Base-by-base conservation (phyloP, 92 coral and sea anemone species). In the Palythoa heliodiscus region DNA sequence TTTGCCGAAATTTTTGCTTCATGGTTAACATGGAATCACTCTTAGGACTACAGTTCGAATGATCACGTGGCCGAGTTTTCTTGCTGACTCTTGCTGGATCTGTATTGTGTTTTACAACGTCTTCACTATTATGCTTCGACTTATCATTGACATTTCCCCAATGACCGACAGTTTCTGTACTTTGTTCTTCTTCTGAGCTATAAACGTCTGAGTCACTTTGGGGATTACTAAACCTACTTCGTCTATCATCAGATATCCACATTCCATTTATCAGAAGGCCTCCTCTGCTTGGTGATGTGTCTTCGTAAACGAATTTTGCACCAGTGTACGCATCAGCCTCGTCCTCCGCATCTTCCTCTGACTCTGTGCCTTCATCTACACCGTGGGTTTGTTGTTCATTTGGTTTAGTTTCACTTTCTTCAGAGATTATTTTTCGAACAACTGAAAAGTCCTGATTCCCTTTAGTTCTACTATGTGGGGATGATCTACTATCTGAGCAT, bases 181-280 rank as follows among this genome's bases (percentile, higher is more conserved):
- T 38, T 43, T 20, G 69, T 58, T 96, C 93, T 70, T 94, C 98
- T 35, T 91, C 93, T 5, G 91, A 82, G 74, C 92, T 86, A 67
- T 86, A 87, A 85, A 86, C 81, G 22, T 91, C 96, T 53, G 93
- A 89, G 81, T 91, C 94, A 87, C 96, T 92, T 69, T 57, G 50
- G 1, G 63, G 54, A 52, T 78, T 82, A 38, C 66, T 77, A n/a
- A 35, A 57, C 50, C 53, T 72, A 12, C 83, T 78, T 78, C 55
- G 71, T 78, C 73, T 52, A 63, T 68, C 73, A 43, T 64, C 71
- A 11, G 83, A 78, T 68, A 79, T 64, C 86, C 92, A 94, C 38
- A 88, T 85, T 60, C 95, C 98, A 76, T 94, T 94, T 67, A 94
- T 90, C 69, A 63, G 86, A 39, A 89, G 85, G 17, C 96, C 97